Evolutionary conservation across 2,888 invertebrate genomes (phyloP), one percentile per base, ranked within the genome.

Genomic region (Caenorhabditis sp.): DNA sequence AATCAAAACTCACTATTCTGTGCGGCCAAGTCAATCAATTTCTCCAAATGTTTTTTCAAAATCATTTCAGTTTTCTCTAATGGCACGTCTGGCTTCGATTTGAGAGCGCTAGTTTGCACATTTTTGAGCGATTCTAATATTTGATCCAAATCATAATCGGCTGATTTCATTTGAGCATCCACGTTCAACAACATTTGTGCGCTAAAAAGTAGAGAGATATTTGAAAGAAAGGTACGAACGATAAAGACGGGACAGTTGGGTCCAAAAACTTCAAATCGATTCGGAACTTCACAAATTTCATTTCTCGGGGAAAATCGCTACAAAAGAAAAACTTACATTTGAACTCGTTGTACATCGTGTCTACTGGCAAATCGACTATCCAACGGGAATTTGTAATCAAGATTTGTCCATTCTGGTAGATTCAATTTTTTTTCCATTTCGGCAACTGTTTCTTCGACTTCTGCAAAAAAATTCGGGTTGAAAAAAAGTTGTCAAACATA

Each of bases 161-260:
- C 75, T 4, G 69, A 64, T 27, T 75, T 75, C 62, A 75, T 75
- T 27, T 75, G 75, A 12, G 69, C 43, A 50, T 75, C 75, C 0
- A 75, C 75, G 54, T 75, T 75, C 23, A 75, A 36, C 75, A 75
- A 69, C 75, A 75, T 69, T 55, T 75, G 75, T n/a, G 75, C 75
- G 17, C 75, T 75, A 17, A 17, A 57, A 23, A 26, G 1, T 49
- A 0, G 8, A 65, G 36, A 36, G 6, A 55, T 6, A 24, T 50
- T 2, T 31, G n/a, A n/a, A n/a, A n/a, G n/a, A n/a, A n/a, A n/a
- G n/a, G n/a, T n/a, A n/a, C n/a, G n/a, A n/a, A n/a, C n/a, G n/a
- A n/a, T n/a, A n/a, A n/a, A n/a, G n/a, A n/a, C n/a, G n/a, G n/a
- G n/a, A n/a, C n/a, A n/a, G n/a, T n/a, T n/a, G n/a, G n/a, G n/a